A percentile compares a stretch with the other conserved stretches of the same genome.
phyloP scores from a whole-genome alignment of 2,888 invertebrate genomes.

The Drosophila nigritarsus region DNA sequence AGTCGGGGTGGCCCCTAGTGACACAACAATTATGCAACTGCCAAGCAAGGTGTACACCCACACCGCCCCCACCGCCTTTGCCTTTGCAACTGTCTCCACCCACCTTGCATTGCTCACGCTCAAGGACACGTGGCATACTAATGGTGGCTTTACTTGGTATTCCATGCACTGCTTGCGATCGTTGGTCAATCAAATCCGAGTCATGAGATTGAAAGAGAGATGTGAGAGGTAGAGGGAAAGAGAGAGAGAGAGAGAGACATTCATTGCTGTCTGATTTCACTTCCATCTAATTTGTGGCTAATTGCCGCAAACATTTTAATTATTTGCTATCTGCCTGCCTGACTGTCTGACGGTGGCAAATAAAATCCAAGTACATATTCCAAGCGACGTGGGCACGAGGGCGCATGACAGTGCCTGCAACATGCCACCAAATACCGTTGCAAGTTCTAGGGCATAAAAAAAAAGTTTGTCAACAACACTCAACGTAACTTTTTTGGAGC shows the following conservation, averaged over 20 bases:
- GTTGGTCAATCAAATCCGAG: background rate
- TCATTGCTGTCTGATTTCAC: constrained; percentile 16
- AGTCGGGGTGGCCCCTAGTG: background rate
- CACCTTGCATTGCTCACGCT: background rate
- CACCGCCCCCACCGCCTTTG: too few relatives aligned
- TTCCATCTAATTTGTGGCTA: constrained; percentile 52
- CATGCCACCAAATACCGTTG: constrained; percentile 24
- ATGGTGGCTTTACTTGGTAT: background rate
- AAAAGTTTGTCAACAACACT: constrained; percentile 9
- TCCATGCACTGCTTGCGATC: background rate
- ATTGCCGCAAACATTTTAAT: constrained; percentile 59
- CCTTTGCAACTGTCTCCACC: background rate
- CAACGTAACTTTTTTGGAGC: constrained; percentile 12
- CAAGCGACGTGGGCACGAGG: background rate
- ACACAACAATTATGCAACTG: constrained; percentile 15
- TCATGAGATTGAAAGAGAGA: background rate
- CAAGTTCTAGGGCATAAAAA: constrained; percentile 15
- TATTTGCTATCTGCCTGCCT: constrained; percentile 29
- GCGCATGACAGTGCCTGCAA: background rate
- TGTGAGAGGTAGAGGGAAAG: too few relatives aligned
- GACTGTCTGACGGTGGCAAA: constrained; percentile 23
- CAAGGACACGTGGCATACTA: constrained; percentile 5
- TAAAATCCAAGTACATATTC: constrained; percentile 33
- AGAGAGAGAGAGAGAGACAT: too few relatives aligned
- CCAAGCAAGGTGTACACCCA: background rate